Base-by-base conservation (phyloP, 1,140 invertebrate genomes). In the Eueides isabella region DNA sequence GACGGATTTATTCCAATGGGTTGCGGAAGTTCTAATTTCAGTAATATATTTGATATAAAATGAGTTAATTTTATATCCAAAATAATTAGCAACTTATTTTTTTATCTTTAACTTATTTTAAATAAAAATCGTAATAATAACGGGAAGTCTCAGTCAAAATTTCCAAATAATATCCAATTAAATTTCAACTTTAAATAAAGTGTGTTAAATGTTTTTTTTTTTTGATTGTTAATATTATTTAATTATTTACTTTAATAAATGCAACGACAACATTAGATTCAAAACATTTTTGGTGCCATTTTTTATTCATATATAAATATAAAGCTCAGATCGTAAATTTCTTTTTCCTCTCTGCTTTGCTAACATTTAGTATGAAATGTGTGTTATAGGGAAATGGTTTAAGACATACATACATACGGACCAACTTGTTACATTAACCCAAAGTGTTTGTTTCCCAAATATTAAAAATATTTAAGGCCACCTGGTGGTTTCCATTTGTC, bases 381-480 rank as follows among this genome's bases (percentile, higher is more conserved):
- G n/a, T n/a, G n/a, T n/a, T n/a, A n/a, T n/a, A n/a, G n/a, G n/a
- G n/a, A n/a, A n/a, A n/a, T n/a, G n/a, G n/a, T n/a, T n/a, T n/a
- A n/a, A n/a, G n/a, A n/a, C n/a, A 16, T 16, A 19, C 5, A 16
- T 44, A 44, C 16, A 44, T 19, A 44, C n/a, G n/a, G n/a, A 44
- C 41, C n/a, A 44, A 44, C 7, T 44, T 19, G n/a, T 19, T n/a
- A 19, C 16, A 44, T 19, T 19, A 9, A 19, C 41, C 41, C 48
- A 55, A 55, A 23, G 48, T 55, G n/a, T 33, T 38, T 75, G 73
- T 70, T 71, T 41, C 67, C 73, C 67, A 29, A 71, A 67, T 75
- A 69, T 74, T 74, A 69, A 7, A 38, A 70, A 29, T 62, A 1
- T 70, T 68, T 55, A 55, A 55, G 35, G 16, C 61, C 26, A 29